These are phyloP conservation scores for Tragelaphus scriptus DNA, from an alignment of 2,113 vertebrate species.

Conservation along the genomic window DNA sequence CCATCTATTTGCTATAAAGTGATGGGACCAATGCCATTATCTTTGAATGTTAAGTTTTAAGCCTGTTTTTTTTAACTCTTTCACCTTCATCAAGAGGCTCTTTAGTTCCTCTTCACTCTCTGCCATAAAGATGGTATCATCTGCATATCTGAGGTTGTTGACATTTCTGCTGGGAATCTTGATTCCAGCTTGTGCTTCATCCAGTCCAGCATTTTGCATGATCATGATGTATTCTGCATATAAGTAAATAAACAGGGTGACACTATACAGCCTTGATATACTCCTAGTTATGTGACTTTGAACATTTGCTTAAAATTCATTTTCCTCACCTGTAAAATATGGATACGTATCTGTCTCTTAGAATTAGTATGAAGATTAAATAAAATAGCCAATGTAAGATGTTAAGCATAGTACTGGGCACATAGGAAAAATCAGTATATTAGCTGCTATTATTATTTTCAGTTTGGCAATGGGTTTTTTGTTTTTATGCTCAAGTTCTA, in stretches of 20 bases:
- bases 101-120: neutral
- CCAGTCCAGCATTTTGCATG: neutral
- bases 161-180: neutral
- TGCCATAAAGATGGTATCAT: neutral
- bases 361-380: neutral
- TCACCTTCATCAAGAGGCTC: neutral
- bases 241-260: neutral
- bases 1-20: neutral
- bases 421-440: neutral
- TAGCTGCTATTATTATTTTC: neutral
- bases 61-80: neutral
- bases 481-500: neutral
- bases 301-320: neutral
- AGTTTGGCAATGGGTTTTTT: neutral
- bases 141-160: neutral
- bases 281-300: neutral
- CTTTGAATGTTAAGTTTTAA: neutral
- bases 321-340: neutral
- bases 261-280: neutral
- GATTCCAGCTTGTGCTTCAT: neutral
- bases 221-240: neutral
- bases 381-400: neutral
- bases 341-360: neutral
- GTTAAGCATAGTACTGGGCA: neutral
- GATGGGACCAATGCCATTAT: neutral